A percentile compares a stretch with the other conserved stretches of the same genome.
Conservation (phyloP, 2,113 vertebrate species). For the Desmodus rotundus region DNA sequence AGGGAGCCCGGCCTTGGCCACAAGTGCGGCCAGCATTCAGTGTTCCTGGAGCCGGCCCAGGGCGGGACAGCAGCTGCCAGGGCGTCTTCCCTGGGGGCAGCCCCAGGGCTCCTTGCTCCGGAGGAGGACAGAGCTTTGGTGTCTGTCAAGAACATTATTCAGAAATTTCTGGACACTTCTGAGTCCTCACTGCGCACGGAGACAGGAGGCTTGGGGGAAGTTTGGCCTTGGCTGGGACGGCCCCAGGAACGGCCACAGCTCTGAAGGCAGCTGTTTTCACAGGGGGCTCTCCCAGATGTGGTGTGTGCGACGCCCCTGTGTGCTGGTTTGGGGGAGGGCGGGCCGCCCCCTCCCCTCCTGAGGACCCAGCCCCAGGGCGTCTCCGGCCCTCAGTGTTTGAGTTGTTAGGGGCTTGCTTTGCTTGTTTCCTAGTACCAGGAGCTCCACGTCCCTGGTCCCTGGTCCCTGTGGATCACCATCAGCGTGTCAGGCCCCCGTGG, state of each 20-base stretch:
- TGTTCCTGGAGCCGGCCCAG: slow-evolving; percentile 79
- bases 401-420: no score
- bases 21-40: slow-evolving; percentile 79
- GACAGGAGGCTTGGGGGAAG: not conserved
- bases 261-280: not conserved
- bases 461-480: not conserved
- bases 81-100: slow-evolving; percentile 77
- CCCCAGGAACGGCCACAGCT: not conserved
- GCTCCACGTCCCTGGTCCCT: not conserved
- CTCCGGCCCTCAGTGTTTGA: not conserved
- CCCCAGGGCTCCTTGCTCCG: slow-evolving; percentile 54
- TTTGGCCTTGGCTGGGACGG: not conserved
- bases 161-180: slow-evolving; percentile 68
- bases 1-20: slow-evolving; percentile 79
- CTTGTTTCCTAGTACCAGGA: not conserved
- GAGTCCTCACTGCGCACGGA: slow-evolving; percentile 50
- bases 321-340: not conserved
- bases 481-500: not conserved
- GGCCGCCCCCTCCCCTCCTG: not conserved
- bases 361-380: not conserved
- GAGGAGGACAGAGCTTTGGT: slow-evolving; percentile 22
- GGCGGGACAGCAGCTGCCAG: slow-evolving; percentile 76
- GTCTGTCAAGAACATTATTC: slow-evolving; percentile 68
- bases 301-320: not conserved
- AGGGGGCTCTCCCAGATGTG: not conserved